Base-by-base conservation (phyloP, 2,888 invertebrate genomes). In the Eupeodes luniger region DNA sequence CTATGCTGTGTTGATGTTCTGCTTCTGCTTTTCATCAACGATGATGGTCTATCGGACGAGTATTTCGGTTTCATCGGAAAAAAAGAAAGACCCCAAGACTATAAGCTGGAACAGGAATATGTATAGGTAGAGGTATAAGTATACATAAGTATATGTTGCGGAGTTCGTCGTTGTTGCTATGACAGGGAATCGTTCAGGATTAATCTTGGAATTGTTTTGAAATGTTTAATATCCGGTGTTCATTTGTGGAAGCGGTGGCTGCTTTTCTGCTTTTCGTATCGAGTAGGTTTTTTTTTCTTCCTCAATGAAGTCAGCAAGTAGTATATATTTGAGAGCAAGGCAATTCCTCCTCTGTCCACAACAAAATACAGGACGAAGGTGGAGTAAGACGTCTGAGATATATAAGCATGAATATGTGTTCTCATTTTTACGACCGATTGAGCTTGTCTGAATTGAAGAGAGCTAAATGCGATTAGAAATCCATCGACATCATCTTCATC, bases 201-300 rank as follows among this genome's bases (percentile, higher is more conserved):
- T 85, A 88, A 85, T 88, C 84, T 88, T 78, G 84, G 88, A 85
- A 84, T 88, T 88, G 88, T 85, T 88, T 88, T 88, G 84, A 85
- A 88, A 88, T 85, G 88, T 81, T 88, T 88, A 88, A 88, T 88
- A 81, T 88, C 88, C 88, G 88, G 88, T 81, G 74, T 81, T 75
- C 86, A 82, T 79, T 86, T 59, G 83, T 76, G 36, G 64, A 47
- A 49, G 27, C 19, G 27, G 27, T 27, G 27, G 67, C 70, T 61
- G 64, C 62, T 70, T 66, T 61, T 57, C 62, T 70, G 59, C 59
- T 27, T 27, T 27, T 70, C 59, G 57, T 80, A 64, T 77, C 9
- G 34, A 27, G 14, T 66, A 19, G 47, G 44, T 67, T 76, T 36
- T 27, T 27, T n/a, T 69, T 55, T 47, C 47, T 34, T 12, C 11